Base-by-base conservation (phyloP, 2,888 invertebrate genomes). In the Diarsia brunnea region DNA sequence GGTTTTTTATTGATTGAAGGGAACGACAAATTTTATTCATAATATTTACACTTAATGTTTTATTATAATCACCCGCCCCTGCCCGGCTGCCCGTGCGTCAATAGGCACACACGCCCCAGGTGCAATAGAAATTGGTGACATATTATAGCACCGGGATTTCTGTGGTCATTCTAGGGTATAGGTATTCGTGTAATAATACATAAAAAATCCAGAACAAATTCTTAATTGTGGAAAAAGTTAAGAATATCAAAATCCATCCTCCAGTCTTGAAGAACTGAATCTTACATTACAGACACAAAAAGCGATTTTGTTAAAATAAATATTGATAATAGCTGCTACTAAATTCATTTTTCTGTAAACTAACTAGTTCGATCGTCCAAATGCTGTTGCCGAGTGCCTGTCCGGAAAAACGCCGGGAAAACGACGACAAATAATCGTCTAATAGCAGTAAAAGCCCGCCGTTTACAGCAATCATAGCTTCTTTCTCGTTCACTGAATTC, bases 351-450 rank as follows among this genome's bases (percentile, higher is more conserved):
- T n/a, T 21, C 27, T n/a, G 27, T 16, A 16, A 24, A 71, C n/a
- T n/a, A 12, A 5, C 38, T 70, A 45, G 43, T 45, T 31, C 31
- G 27, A 69, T n/a, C 45, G 31, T 51, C 71, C 61, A 51, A 51
- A 74, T 31, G 71, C 53, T 38, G 51, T 53, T 31, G 21, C 45
- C 19, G 55, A 72, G 67, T 67, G 38, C 58, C n/a, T 67, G 53
- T 27, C 66, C 19, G 24, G 75, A 53, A 61, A 61, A 67, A 74
- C n/a, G 53, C 16, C 53, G 31, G 51, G 24, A 19, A 53, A 64
- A 65, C 38, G 58, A 64, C 58, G 47, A 58, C 64, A 75, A 75
- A 58, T 75, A 63, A 73, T 69, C 73, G 64, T 55, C 27, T 58
- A 65, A 58, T 58, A 58, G 64, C 47, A 49, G n/a, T 65, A 73